Evolutionary conservation across 2,113 vertebrate species (phyloP).

Genomic region (Petromus typicus): DNA sequence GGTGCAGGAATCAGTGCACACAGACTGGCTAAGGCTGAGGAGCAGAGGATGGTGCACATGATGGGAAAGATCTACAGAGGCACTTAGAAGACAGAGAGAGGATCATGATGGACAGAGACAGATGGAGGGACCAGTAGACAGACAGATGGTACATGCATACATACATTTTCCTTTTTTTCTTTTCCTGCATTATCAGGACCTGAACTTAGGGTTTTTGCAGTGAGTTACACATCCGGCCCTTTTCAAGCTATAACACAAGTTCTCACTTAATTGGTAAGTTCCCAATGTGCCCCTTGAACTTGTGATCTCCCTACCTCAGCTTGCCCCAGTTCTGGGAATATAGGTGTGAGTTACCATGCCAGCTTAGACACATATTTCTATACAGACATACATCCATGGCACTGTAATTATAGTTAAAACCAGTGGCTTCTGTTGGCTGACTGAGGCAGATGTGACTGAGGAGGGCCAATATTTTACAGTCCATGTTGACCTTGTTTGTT

Average conservation of each 20-base stretch:
- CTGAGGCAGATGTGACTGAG: background rate
- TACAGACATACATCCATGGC: background rate
- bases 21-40: background rate
- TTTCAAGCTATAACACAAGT: background rate
- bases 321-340: background rate
- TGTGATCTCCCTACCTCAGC: background rate
- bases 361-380: background rate
- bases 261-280: background rate
- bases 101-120: accelerated
- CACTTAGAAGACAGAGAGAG: background rate
- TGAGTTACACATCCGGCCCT: background rate
- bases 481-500: background rate
- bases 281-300: background rate
- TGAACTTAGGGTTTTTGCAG: background rate
- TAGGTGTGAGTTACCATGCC: background rate
- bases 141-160: background rate
- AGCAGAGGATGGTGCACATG: background rate
- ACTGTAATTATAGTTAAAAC: background rate
- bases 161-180: background rate
- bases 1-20: background rate
- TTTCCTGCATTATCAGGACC: background rate
- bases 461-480: background rate
- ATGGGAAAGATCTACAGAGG: background rate
- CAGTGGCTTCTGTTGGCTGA: background rate
- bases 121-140: no score